These are phyloP conservation scores for Porites evermanni DNA, from an alignment of 92 coral and sea anemone species.

Conservation along the genomic window DNA sequence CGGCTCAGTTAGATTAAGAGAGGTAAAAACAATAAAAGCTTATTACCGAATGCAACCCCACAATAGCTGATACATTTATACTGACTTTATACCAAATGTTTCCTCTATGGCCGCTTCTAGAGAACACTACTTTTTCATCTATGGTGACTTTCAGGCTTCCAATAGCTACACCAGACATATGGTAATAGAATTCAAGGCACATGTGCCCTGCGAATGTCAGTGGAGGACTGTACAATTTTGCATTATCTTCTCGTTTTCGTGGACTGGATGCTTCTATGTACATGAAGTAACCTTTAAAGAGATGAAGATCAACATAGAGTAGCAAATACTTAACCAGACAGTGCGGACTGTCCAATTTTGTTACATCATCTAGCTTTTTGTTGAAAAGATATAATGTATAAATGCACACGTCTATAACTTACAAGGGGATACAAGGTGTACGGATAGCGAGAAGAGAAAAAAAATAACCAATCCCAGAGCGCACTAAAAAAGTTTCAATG, in stretches of 20 bases:
- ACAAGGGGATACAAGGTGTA: too few relatives aligned
- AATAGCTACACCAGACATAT: constrained; percentile 49
- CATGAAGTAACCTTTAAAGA: constrained; percentile 45
- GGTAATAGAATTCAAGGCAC: constrained; percentile 54
- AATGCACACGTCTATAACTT: too few relatives aligned
- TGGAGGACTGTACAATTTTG: constrained; percentile 29
- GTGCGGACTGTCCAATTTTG: too few relatives aligned
- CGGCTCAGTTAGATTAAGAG: too few relatives aligned
- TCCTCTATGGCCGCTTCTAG: constrained; percentile 19
- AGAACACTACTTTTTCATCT: neutral
- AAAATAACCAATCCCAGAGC: too few relatives aligned
- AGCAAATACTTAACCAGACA: too few relatives aligned
- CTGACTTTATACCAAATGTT: neutral
- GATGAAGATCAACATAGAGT: neutral
- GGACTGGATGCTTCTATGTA: constrained; percentile 58
- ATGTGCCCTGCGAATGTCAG: constrained; percentile 5
- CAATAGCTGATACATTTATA: neutral
- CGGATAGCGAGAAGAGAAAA: too few relatives aligned
- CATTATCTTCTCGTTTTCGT: constrained; percentile 29
- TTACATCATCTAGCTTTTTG: too few relatives aligned
- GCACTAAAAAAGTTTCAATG: too few relatives aligned
- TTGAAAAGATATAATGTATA: too few relatives aligned
- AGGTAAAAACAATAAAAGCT: too few relatives aligned
- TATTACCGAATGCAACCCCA: constrained; percentile 10
- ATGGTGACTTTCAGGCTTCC: constrained; percentile 32